Evolutionary conservation across 2,888 invertebrate genomes (phyloP).

Genomic region (Luperina nickerlii): DNA sequence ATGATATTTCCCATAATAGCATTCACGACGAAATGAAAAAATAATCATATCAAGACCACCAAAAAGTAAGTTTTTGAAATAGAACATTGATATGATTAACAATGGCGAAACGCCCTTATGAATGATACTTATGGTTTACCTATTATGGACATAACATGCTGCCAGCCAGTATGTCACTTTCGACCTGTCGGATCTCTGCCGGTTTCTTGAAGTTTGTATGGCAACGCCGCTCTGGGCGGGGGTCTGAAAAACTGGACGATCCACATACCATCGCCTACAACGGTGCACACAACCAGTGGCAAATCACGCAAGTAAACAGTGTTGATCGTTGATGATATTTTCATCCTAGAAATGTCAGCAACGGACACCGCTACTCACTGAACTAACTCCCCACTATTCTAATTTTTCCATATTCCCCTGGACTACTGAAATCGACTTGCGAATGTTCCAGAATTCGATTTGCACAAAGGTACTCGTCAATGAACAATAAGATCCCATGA

Average conservation of each 20-base stretch:
- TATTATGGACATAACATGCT: conserved; percentile 88
- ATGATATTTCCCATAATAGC: conserved; percentile 52
- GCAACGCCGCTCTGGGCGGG: conserved; percentile 89
- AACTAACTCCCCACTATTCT: conserved; percentile 77
- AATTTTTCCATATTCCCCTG: conserved; percentile 77
- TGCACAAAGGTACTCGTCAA: conserved; percentile 64
- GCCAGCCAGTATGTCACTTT: conserved; percentile 87
- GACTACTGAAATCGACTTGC: conserved; percentile 81
- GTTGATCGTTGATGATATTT: conserved; percentile 88
- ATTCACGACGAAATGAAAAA: conserved; percentile 77
- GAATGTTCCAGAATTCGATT: conserved; percentile 73
- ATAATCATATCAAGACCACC: conserved; percentile 81
- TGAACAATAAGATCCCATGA: conserved; percentile 55
- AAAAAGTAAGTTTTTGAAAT: conserved; percentile 66
- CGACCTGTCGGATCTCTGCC: conserved; percentile 86
- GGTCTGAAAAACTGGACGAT: conserved; percentile 91
- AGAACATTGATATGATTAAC: conserved; percentile 80
- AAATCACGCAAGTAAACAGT: conserved; percentile 82
- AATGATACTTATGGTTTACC: conserved; percentile 91
- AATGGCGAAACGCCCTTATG: conserved; percentile 87
- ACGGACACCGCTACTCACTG: conserved; percentile 87
- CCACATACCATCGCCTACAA: conserved; percentile 90
- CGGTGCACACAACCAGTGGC: conserved; percentile 87
- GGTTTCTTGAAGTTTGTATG: conserved; percentile 85
- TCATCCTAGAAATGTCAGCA: conserved; percentile 87